phyloP scores from a whole-genome alignment of 2,888 invertebrate species.

The Thereva unica region DNA sequence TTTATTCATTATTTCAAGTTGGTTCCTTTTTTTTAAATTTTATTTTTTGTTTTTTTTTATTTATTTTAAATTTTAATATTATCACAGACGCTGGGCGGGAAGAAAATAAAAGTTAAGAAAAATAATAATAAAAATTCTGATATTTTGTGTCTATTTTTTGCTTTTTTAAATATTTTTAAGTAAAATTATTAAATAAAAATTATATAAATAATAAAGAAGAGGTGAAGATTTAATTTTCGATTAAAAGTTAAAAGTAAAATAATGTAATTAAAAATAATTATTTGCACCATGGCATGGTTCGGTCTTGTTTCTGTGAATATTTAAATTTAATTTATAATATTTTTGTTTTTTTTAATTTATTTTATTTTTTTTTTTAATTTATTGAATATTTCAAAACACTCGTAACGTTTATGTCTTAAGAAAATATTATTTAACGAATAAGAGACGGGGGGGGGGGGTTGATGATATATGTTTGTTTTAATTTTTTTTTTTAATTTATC shows the following conservation, averaged over 20 bases:
- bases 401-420: too few relatives aligned
- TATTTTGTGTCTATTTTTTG: conserved; percentile 8
- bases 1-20: not conserved
- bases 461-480: too few relatives aligned
- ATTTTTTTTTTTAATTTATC: too few relatives aligned
- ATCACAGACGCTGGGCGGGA: conserved; percentile 59
- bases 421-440: too few relatives aligned
- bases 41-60: conserved; percentile 27
- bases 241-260: not conserved
- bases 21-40: conserved; percentile 19
- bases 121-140: not conserved
- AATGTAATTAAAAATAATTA: conserved; percentile 26
- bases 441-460: too few relatives aligned
- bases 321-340: not conserved
- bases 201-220: too few relatives aligned
- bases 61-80: conserved; percentile 34
- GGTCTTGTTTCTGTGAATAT: conserved; percentile 23
- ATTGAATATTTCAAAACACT: too few relatives aligned
- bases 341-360: too few relatives aligned
- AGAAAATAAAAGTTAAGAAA: conserved; percentile 42
- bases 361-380: too few relatives aligned
- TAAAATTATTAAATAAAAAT: conserved; percentile 19
- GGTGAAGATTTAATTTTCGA: too few relatives aligned
- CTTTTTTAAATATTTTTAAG: not conserved
- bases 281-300: conserved; percentile 34